Evolutionary conservation across 2,888 invertebrate species (phyloP).

Genomic region (Eretmocerus hayati): DNA sequence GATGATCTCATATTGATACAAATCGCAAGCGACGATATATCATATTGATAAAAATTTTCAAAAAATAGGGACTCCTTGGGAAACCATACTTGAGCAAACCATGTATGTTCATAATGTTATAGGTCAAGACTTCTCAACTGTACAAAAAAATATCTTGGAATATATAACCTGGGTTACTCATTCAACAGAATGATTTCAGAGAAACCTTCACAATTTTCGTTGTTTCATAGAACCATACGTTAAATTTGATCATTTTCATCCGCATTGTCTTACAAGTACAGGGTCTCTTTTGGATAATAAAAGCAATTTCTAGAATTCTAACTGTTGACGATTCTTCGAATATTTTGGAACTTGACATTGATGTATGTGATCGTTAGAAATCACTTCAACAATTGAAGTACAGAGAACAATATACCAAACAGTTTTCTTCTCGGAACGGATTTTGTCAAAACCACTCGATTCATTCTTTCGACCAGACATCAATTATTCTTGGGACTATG

Average conservation of each 20-base stretch:
- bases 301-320: slow-evolving; percentile 7
- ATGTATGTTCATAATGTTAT: slow-evolving; percentile 8
- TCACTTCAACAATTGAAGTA: slow-evolving; percentile 2
- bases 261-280: too few species aligned
- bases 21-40: too few species aligned
- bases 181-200: slow-evolving; percentile 8
- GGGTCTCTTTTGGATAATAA: slow-evolving; percentile 6
- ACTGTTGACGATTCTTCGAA: slow-evolving; percentile 10
- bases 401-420: not conserved
- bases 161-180: slow-evolving; percentile 7
- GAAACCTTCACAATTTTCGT: slow-evolving; percentile 14
- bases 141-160: slow-evolving; percentile 20
- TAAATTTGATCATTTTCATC: slow-evolving; percentile 13
- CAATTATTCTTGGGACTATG: too few species aligned
- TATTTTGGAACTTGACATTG: too few species aligned
- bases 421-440: slow-evolving; percentile 4
- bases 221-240: slow-evolving; percentile 21
- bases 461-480: not conserved
- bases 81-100: too few species aligned
- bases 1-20: not conserved
- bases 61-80: too few species aligned
- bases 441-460: not conserved
- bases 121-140: slow-evolving; percentile 4
- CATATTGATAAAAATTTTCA: too few species aligned
- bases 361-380: too few species aligned